Base-by-base conservation (phyloP, 2,888 invertebrate genomes). In the Philaethria dido region DNA sequence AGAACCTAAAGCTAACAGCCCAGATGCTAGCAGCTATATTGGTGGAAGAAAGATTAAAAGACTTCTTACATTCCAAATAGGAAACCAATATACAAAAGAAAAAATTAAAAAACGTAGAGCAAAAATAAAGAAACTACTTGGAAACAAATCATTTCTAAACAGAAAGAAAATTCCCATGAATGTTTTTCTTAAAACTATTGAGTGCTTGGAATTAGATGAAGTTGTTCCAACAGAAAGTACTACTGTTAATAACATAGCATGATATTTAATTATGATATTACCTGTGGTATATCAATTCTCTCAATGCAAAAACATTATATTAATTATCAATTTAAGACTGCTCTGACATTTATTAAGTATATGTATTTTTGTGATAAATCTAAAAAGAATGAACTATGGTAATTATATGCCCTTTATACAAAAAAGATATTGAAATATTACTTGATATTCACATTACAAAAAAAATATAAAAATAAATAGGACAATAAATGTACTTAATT, bases 81-180 rank as follows among this genome's bases (percentile, higher is more conserved):
- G 91, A 74, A 89, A 86, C 69, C 89, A 92, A 48, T 91, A 89
- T 72, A 92, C 92, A 50, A 93, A 93, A 75, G 93, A 92, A 54
- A 94, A 94, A 80, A 86, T 94, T 33, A 94, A 93, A 76, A 94
- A 93, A 74, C 90, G 94, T 50, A 87, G 93, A 66, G 93, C 93
- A 39, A 94, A 93, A 83, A 92, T 94, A 29, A 94, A 94, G 76
- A 93, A 92, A 74, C 78, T 93, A 1, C 84, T 94, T 72, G 93
- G 93, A 25, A 92, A 91, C 69, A 93, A 92, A 76, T 81, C 92
- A 71, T 91, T 87, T 74, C 75, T 89, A 20, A 94, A 93, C 72
- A 89, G 92, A 75, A 93, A 89, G 74, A 88, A 89, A 75, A 88
- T 93, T 71, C 91, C 94, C 3, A 94, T 94, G 94, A 87, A 93